Evolutionary conservation across 2,888 invertebrate genomes (phyloP).

Genomic region (Synanthedon vespiformis): DNA sequence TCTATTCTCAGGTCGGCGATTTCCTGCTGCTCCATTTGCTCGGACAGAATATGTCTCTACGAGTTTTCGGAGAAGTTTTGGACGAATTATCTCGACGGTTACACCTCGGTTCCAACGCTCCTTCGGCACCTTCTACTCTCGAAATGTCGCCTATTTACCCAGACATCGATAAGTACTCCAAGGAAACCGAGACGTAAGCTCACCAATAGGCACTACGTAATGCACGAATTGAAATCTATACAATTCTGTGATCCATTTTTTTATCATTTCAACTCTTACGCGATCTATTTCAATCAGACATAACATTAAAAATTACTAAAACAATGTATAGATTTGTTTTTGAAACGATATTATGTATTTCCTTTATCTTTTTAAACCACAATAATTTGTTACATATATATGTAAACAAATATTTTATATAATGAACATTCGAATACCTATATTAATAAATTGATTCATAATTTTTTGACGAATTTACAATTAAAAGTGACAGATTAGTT

Average conservation of each 20-base stretch:
- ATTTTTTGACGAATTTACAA: too few relatives aligned
- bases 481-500: too few relatives aligned
- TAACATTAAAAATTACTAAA: too few relatives aligned
- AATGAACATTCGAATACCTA: too few relatives aligned
- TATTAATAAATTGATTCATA: too few relatives aligned
- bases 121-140: slow-evolving; percentile 87
- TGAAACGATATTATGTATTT: too few relatives aligned
- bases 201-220: slow-evolving; percentile 1
- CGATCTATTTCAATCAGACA: too few relatives aligned
- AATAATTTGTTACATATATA: too few relatives aligned
- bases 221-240: background rate
- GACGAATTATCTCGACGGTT: slow-evolving; percentile 80
- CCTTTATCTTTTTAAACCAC: too few relatives aligned
- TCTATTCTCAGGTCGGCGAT: slow-evolving; percentile 79
- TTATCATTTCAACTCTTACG: background rate
- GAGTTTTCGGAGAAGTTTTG: slow-evolving; percentile 83
- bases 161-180: slow-evolving; percentile 80
- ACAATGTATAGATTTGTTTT: too few relatives aligned
- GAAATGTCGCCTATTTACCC: slow-evolving; percentile 91
- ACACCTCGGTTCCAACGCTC: slow-evolving; percentile 80
- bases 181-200: slow-evolving; percentile 85
- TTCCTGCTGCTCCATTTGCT: slow-evolving; percentile 85
- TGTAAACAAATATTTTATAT: too few relatives aligned
- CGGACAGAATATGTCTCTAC: slow-evolving; percentile 88
- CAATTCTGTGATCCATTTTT: background rate